Evolutionary conservation across 2,113 vertebrate species (phyloP).

Genomic region (Daubentonia madagascariensis): DNA sequence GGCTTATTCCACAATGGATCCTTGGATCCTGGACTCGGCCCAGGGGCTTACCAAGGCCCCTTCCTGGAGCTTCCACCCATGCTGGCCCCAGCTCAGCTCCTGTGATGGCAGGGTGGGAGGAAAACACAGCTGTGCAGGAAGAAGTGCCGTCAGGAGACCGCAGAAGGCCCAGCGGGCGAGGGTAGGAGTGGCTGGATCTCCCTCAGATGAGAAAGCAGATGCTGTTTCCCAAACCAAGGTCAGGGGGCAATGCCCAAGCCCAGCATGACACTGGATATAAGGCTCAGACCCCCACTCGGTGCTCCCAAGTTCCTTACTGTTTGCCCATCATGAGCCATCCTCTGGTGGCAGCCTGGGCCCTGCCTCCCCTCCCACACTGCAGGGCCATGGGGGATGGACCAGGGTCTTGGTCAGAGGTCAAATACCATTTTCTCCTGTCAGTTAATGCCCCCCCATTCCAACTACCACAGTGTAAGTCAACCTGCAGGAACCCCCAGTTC

Average conservation of each 20-base stretch:
- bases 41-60: background rate
- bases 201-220: too few relatives aligned
- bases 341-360: too few relatives aligned
- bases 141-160: too few relatives aligned
- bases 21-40: background rate
- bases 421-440: background rate
- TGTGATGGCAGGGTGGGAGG: background rate
- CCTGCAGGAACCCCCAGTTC: background rate
- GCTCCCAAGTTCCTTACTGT: too few relatives aligned
- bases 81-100: rapidly evolving
- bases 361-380: too few relatives aligned
- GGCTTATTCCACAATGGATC: too few relatives aligned
- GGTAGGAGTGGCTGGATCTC: rapidly evolving
- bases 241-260: rapidly evolving
- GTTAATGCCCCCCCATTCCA: background rate
- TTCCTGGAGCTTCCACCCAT: background rate
- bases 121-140: background rate
- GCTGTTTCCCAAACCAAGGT: background rate
- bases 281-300: too few relatives aligned
- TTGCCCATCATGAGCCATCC: too few relatives aligned
- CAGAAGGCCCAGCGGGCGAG: rapidly evolving
- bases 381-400: too few relatives aligned
- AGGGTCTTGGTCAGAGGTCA: background rate
- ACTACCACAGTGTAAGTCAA: background rate
- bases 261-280: too few relatives aligned